Conservation (phyloP, 2,797 vertebrate species). For the Sebastes cheni region DNA sequence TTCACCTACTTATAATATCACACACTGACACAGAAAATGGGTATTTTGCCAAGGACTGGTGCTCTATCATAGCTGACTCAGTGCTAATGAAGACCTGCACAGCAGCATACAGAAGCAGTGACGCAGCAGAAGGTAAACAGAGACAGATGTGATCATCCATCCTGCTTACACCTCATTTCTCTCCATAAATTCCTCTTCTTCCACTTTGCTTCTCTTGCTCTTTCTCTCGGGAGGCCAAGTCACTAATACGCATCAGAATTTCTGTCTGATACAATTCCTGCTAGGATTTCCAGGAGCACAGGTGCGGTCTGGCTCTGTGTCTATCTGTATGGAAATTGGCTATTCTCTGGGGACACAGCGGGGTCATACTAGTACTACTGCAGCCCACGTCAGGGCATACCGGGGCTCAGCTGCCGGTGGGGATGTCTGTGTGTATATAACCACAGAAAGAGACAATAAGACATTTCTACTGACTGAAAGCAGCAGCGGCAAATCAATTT, state of each 20-base stretch:
- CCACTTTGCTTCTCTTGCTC: neutral
- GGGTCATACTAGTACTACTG: constrained; percentile 44
- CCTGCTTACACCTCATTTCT: constrained; percentile 11
- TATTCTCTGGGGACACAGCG: constrained; percentile 26
- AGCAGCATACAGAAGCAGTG: constrained; percentile 13
- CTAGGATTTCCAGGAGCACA: constrained; percentile 52
- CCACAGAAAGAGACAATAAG: neutral
- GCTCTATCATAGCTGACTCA: constrained; percentile 19
- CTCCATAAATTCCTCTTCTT: constrained; percentile 5
- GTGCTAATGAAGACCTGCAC: constrained; percentile 23
- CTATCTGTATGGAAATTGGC: constrained; percentile 74
- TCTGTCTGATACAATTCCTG: constrained; percentile 48
- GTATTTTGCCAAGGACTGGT: neutral
- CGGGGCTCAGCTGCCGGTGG: constrained; percentile 43
- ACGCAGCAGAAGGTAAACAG: constrained; percentile 44
- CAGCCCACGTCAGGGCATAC: constrained; percentile 25
- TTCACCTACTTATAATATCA: neutral
- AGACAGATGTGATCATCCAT: constrained; percentile 61
- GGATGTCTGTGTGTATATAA: neutral
- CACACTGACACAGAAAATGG: constrained; percentile 7
- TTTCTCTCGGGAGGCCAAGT: constrained; percentile 33
- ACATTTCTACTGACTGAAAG: constrained; percentile 5
- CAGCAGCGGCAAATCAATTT: neutral
- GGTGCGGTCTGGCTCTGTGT: constrained; percentile 51
- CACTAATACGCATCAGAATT: constrained; percentile 63